These are phyloP conservation scores for Drosophila bunnanda DNA, from an alignment of 2,888 invertebrate species.

Conservation along the genomic window DNA sequence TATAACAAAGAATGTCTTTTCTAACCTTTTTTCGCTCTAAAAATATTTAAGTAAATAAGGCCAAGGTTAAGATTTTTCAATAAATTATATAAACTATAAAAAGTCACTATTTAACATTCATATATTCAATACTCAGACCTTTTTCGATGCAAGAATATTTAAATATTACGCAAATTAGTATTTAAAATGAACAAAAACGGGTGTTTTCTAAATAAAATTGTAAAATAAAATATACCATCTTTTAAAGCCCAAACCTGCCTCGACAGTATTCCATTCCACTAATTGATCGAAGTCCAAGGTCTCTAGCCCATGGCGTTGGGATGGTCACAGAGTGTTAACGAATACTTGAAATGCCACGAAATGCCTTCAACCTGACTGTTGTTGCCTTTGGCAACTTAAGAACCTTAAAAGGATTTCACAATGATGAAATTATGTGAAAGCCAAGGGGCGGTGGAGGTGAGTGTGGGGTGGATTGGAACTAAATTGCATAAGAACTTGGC, in stretches of 20 bases:
- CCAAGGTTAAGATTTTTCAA: no score
- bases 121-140: no score
- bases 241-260: neutral
- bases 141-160: neutral
- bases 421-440: slow-evolving; percentile 33
- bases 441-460: neutral
- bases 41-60: no score
- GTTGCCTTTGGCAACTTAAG: slow-evolving; percentile 45
- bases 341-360: slow-evolving; percentile 2
- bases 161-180: neutral
- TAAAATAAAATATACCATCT: neutral
- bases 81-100: no score
- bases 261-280: neutral
- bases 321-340: slow-evolving; percentile 8
- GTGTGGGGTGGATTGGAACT: neutral
- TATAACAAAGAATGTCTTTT: neutral
- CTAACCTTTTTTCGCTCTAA: no score
- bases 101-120: no score
- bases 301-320: neutral
- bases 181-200: no score
- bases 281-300: slow-evolving; percentile 16
- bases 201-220: neutral
- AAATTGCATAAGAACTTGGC: slow-evolving; percentile 38
- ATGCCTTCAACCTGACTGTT: slow-evolving; percentile 22
- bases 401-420: slow-evolving; percentile 48